Evolutionary conservation across 2,888 invertebrate genomes (phyloP), one percentile per base, ranked within the genome.

Genomic region (Thumatha senex): DNA sequence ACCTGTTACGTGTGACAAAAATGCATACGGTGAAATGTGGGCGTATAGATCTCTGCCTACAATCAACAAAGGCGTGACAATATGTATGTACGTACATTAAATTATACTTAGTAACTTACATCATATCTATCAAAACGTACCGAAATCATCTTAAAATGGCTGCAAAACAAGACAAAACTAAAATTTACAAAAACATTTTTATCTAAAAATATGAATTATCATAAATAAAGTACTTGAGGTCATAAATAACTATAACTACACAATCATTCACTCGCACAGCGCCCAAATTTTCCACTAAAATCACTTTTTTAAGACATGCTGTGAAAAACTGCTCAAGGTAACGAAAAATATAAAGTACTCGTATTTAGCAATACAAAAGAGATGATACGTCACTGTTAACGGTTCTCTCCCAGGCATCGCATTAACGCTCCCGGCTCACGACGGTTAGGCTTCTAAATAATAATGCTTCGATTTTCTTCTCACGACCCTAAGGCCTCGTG

Each of bases 391-490:
- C 46, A 36, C 40, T 30, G 43, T 34, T 24, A 9, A 38, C 31
- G 38, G 42, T 43, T 18, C 38, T 31, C 34, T n/a, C 31, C n/a
- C 11, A 30, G n/a, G 41, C 41, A n/a, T 31, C 41, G 14, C 34
- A 44, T 47, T 51, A 50, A 30, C 30, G 30, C 46, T 15, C 24
- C 29, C 40, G 40, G 29, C 48, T 30, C 30, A 30, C 30, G 30
- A 8, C 30, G 30, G 59, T 36, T 33, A 38, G 33, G 29, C 15
- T 46, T 46, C 52, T 62, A 51, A 61, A 63, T 58, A 61, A 62
- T 58, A 62, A 55, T 56, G 39, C 48, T 55, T 56, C 56, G 53
- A 59, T 62, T 62, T 55, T 50, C 52, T 48, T 39, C 40, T 45
- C n/a, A 9, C 12, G 42, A 55, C 61, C 55, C 34, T 63, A 46